Conservation (phyloP, 2,888 invertebrate species). For the Tinea pellionella region DNA sequence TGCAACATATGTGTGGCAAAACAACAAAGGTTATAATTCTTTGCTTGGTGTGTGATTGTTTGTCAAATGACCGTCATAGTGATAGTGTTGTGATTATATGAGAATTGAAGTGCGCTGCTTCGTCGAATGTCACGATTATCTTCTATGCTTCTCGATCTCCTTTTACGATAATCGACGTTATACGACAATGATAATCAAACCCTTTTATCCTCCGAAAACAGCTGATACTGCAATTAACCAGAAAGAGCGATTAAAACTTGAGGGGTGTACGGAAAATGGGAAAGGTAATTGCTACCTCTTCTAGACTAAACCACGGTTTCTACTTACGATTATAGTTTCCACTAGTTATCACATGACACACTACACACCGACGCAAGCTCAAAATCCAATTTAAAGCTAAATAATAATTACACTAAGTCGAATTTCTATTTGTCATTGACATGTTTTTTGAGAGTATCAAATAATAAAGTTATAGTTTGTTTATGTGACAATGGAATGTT, state of each 20-base stretch:
- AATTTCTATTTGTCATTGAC: too few relatives aligned
- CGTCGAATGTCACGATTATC: neutral
- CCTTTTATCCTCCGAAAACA: conserved; percentile 72
- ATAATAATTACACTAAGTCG: too few relatives aligned
- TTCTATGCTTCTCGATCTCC: conserved; percentile 27
- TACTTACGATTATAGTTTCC: conserved; percentile 19
- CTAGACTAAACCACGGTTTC: conserved; percentile 29
- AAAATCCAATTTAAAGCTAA: neutral
- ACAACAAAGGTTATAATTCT: too few relatives aligned
- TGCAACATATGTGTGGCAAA: neutral
- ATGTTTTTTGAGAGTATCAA: neutral
- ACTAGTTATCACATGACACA: conserved; percentile 24
- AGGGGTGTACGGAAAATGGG: conserved; percentile 26
- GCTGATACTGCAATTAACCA: conserved; percentile 74
- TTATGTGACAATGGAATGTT: conserved; percentile 16
- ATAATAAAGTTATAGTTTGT: conserved; percentile 19
- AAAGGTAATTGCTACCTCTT: conserved; percentile 22
- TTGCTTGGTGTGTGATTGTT: too few relatives aligned
- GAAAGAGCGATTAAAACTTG: conserved; percentile 41
- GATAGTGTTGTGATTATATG: neutral
- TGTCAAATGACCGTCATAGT: too few relatives aligned
- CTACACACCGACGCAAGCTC: conserved; percentile 21
- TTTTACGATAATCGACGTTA: conserved; percentile 42
- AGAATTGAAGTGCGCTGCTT: neutral
- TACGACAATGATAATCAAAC: conserved; percentile 43